A percentile compares a stretch with the other conserved stretches of the same genome.
These are phyloP conservation scores for Chymomyza caudatula DNA, from an alignment of 2,888 invertebrate species.

Conservation along the genomic window DNA sequence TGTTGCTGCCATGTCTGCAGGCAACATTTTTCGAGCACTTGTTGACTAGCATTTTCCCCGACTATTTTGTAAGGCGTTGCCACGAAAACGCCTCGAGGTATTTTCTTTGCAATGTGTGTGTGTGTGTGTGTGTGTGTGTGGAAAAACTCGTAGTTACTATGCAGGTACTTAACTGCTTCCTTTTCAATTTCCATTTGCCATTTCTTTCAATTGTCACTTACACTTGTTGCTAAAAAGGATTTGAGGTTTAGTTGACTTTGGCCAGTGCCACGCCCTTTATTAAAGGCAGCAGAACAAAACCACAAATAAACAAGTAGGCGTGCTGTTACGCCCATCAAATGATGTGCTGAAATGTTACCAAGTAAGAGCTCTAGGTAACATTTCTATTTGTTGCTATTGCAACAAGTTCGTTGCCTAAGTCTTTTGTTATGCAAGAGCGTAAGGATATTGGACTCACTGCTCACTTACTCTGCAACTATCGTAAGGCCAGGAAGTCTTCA, in stretches of 20 bases:
- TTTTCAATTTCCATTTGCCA: neutral
- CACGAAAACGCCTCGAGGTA: neutral
- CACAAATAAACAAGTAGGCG: too few species aligned
- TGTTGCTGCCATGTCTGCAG: slow-evolving; percentile 13
- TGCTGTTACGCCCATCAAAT: neutral
- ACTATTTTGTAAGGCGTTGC: slow-evolving; percentile 9
- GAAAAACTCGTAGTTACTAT: too few species aligned
- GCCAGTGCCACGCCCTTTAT: neutral
- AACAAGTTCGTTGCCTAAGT: slow-evolving; percentile 42
- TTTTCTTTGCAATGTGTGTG: neutral
- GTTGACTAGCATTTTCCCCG: slow-evolving; percentile 48
- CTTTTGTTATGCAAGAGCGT: slow-evolving; percentile 21
- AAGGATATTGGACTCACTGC: neutral
- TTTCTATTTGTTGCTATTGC: neutral
- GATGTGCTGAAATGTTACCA: neutral
- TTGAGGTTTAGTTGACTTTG: neutral
- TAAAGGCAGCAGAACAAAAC: neutral
- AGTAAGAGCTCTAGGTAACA: neutral
- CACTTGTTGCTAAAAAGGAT: neutral
- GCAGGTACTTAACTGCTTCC: neutral
- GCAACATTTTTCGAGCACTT: slow-evolving; percentile 63
- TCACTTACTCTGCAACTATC: too few species aligned
- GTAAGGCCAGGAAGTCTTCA: too few species aligned
- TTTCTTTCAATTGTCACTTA: neutral
- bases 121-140: too few species aligned